Percentiles rank a stretch among this genome's conserved stretches.
Conservation (phyloP, 1,140 invertebrate species). For the Aphaenogaster floridana region DNA sequence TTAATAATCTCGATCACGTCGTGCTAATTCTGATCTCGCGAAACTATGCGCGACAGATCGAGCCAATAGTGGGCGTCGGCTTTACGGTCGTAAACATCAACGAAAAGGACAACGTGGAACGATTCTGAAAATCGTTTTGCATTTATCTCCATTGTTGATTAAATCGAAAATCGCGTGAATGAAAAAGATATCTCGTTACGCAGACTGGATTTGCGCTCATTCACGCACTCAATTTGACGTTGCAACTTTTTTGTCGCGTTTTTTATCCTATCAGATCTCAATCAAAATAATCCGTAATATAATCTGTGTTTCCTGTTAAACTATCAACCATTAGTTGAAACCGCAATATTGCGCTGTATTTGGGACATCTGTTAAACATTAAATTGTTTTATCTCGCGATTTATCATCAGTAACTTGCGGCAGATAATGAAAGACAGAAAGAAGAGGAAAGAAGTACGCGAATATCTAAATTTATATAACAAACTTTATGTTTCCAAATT, state of each 20-base stretch:
- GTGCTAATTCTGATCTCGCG: slow-evolving; percentile 57
- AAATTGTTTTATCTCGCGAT: neutral
- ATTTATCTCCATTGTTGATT: slow-evolving; percentile 7
- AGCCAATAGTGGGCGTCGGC: slow-evolving; percentile 21
- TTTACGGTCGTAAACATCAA: neutral
- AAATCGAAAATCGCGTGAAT: neutral
- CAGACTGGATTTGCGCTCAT: neutral
- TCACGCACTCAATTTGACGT: neutral
- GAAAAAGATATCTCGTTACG: neutral
- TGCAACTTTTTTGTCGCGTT: neutral
- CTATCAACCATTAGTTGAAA: neutral
- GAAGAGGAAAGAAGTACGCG: neutral
- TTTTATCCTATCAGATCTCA: neutral
- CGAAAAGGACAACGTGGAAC: neutral
- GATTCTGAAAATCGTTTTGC: neutral
- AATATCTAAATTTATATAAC: slow-evolving; percentile 8
- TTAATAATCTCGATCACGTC: slow-evolving; percentile 70
- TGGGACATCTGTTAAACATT: slow-evolving; percentile 27
- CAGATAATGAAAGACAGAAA: neutral
- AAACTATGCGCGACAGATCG: slow-evolving; percentile 51
- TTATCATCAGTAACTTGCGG: neutral
- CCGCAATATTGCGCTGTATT: slow-evolving; percentile 22
- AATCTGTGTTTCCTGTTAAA: slow-evolving; percentile 7
- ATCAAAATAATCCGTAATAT: neutral
- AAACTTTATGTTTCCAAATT: neutral